Conservation (phyloP, 2,888 invertebrate genomes). For the Megalurothrips usitatus region DNA sequence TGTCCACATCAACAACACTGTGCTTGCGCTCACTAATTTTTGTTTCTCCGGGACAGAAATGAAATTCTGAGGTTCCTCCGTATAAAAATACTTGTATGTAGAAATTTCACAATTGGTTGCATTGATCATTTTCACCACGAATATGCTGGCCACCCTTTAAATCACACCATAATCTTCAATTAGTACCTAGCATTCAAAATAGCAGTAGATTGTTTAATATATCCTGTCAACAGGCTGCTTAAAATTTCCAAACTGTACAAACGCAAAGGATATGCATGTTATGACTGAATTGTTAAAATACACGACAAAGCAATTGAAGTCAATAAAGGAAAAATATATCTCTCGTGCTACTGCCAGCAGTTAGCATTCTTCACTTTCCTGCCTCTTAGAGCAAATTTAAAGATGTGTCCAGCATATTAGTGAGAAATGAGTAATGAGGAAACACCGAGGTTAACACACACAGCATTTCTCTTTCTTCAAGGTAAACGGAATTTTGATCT, state of each 20-base stretch:
- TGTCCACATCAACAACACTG: background rate
- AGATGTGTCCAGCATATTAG: background rate
- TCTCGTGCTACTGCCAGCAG: slow-evolving; percentile 15
- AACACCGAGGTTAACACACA: background rate
- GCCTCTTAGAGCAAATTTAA: background rate
- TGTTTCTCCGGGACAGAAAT: too few relatives aligned
- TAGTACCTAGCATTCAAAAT: background rate
- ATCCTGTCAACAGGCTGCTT: background rate
- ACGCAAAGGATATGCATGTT: background rate
- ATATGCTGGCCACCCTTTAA: background rate
- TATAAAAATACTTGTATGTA: too few relatives aligned
- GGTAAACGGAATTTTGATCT: background rate
- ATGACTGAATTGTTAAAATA: background rate
- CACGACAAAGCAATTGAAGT: background rate
- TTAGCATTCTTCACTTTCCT: slow-evolving; percentile 12
- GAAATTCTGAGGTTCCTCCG: too few relatives aligned
- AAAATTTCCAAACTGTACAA: background rate
- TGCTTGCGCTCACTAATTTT: too few relatives aligned
- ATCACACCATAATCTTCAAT: background rate
- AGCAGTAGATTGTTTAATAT: background rate
- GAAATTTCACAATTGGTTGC: slow-evolving; percentile 1
- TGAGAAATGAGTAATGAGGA: background rate
- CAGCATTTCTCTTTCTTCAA: background rate
- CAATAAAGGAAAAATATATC: background rate
- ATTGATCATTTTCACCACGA: background rate